Evolutionary conservation across 2,113 vertebrate species (phyloP).

Genomic region (Catagonus wagneri): DNA sequence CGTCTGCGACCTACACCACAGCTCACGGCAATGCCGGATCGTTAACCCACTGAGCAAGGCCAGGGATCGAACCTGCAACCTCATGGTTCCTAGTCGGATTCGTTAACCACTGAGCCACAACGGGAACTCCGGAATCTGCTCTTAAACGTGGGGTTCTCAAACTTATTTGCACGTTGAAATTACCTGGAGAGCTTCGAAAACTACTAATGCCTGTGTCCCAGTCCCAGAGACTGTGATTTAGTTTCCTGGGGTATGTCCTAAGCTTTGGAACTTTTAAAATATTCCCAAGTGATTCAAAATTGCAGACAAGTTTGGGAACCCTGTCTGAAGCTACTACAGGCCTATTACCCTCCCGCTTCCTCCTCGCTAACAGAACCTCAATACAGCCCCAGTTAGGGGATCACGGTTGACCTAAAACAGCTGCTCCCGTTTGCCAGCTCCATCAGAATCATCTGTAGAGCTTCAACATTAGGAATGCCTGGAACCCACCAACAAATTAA

Average conservation of each 20-base stretch:
- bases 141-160: neutral
- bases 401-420: neutral
- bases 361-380: neutral
- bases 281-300: constrained; percentile 42
- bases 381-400: neutral
- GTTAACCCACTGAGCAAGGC: too few relatives aligned
- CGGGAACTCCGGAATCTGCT: too few relatives aligned
- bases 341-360: neutral
- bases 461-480: constrained; percentile 23
- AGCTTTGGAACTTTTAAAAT: constrained; percentile 43
- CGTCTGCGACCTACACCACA: too few relatives aligned
- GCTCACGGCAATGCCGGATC: too few relatives aligned
- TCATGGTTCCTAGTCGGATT: too few relatives aligned
- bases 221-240: neutral
- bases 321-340: neutral
- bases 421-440: neutral
- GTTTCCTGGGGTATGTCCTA: neutral
- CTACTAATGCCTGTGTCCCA: neutral
- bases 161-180: neutral
- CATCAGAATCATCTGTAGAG: neutral
- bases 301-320: neutral
- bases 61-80: too few relatives aligned
- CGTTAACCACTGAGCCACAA: too few relatives aligned
- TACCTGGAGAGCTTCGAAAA: neutral
- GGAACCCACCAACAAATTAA: neutral